These are phyloP conservation scores for Psittacara wagleri DNA, from an alignment of 2,113 vertebrate species.

Conservation along the genomic window DNA sequence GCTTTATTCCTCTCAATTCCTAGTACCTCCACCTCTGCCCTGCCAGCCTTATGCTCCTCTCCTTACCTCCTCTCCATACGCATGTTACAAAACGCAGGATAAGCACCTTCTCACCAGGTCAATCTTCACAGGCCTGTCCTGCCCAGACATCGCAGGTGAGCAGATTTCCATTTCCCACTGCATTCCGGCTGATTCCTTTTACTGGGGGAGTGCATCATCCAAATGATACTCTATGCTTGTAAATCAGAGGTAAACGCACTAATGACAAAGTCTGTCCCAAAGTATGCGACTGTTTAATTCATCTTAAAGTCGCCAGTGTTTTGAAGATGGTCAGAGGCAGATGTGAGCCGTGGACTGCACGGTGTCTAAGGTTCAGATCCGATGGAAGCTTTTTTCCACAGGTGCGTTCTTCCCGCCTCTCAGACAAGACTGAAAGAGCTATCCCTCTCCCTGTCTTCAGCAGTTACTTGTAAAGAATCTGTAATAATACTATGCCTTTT, in stretches of 20 bases:
- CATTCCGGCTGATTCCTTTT: accelerated
- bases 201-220: accelerated
- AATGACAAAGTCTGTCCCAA: background rate
- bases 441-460: background rate
- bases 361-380: background rate
- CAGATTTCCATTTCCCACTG: background rate
- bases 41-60: background rate
- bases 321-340: background rate
- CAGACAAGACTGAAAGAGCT: background rate
- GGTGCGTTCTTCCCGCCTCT: accelerated
- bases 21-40: background rate
- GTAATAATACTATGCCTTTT: background rate
- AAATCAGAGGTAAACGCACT: background rate
- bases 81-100: accelerated
- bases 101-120: too few species aligned
- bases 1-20: background rate
- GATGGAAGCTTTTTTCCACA: background rate
- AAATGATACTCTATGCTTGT: accelerated
- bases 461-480: background rate
- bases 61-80: accelerated
- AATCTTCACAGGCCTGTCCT: too few species aligned
- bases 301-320: background rate
- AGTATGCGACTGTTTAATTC: accelerated
- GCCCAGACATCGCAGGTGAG: accelerated
- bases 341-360: too few species aligned